Evolutionary conservation across 1,140 invertebrate species (phyloP).

Genomic region (Mercenaria mercenaria): DNA sequence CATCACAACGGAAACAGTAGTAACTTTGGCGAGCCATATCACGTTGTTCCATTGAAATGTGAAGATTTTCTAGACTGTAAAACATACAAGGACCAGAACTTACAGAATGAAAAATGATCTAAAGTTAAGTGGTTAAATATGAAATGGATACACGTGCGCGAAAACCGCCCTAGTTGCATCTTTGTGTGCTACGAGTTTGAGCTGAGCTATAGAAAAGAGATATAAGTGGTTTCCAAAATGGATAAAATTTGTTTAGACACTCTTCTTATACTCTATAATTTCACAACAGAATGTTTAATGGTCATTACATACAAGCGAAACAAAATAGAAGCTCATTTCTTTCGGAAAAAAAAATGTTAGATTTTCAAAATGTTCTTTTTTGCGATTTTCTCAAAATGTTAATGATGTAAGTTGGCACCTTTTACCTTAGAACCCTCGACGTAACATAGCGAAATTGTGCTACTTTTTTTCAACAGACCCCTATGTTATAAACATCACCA

Average conservation of each 20-base stretch:
- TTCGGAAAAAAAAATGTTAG: background rate
- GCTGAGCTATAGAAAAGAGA: too few relatives aligned
- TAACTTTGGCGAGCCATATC: slow-evolving; percentile 43
- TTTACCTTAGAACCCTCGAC: background rate
- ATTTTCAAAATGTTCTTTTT: background rate
- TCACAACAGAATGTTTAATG: too few relatives aligned
- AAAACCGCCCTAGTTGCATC: too few relatives aligned
- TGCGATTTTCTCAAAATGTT: background rate
- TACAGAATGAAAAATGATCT: background rate
- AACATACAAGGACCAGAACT: background rate
- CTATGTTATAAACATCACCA: too few relatives aligned
- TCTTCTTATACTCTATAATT: too few relatives aligned
- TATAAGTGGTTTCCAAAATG: too few relatives aligned
- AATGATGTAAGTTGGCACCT: background rate
- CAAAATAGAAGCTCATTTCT: too few relatives aligned
- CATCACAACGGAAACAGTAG: slow-evolving; percentile 62
- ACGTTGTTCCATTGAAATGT: slow-evolving; percentile 30
- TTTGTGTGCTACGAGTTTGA: too few relatives aligned
- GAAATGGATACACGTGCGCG: slow-evolving; percentile 37
- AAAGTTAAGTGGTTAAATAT: slow-evolving; percentile 63
- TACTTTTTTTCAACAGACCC: too few relatives aligned
- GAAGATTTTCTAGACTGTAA: slow-evolving; percentile 60
- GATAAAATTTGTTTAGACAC: too few relatives aligned
- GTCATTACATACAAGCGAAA: too few relatives aligned
- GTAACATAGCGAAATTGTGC: too few relatives aligned